Base-by-base conservation (phyloP, 2,113 vertebrate species). In the Polypterus senegalus region DNA sequence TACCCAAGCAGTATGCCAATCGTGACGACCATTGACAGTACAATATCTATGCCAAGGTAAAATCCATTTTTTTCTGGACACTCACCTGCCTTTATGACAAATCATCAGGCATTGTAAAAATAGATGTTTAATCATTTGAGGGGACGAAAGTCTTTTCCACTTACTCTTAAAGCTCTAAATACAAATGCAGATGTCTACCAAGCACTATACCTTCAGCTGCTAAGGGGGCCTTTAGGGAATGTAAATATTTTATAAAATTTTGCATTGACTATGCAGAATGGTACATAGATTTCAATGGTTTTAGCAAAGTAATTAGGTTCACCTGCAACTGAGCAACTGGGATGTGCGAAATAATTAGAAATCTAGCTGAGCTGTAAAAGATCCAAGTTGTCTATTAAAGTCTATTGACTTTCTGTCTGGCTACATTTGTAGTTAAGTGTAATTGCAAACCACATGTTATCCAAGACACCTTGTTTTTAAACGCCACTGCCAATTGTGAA, bases 401-500 rank as follows among this genome's bases (percentile, higher is more conserved):
- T 52, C 51, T 52, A 52, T 52, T 10, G 4, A 52, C 51, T 52
- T 52, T 52, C 51, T 52, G 51, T 10, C 51, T 52, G 51, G 51
- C 51, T 52, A 52, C 51, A 52, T 52, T 52, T 52, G 51, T 52
- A 8, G 51, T 10, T 52, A 52, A 52, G 51, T 52, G 51, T 52
- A 52, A 52, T 52, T 52, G 51, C 51, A 52, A 52, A 52, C 51
- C 51, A 52, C 51, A 52, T 52, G 51, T 52, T 52, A 52, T 52
- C 51, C 51, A 52, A 52, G 51, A 52, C 51, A 52, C 51, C 51
- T 52, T 52, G 51, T 52, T 52, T 52, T 52, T 8, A 52, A 52
- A 52, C 10, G 51, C 10, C 51, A 52, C 51, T 52, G 51, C 51
- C 51, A 52, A 52, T 52, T 52, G 7, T 10, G 10, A 7, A 3